These are phyloP conservation scores for Callyntrura guangdongensis DNA, from an alignment of 2,888 invertebrate genomes.

Conservation along the genomic window DNA sequence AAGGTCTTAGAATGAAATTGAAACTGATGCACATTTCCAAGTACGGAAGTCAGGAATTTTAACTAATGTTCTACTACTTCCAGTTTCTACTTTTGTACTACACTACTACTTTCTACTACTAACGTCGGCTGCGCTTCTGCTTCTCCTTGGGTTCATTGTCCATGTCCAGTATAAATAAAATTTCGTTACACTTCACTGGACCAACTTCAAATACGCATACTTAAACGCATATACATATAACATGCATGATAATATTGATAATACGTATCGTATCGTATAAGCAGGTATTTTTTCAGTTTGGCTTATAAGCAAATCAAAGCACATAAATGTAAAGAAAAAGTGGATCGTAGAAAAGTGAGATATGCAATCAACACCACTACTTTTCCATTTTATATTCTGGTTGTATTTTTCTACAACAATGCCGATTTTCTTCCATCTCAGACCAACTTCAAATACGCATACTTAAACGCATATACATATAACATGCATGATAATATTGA, in stretches of 20 bases:
- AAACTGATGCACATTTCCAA: conserved; percentile 80
- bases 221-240: too few relatives aligned
- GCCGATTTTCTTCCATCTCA: not conserved
- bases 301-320: not conserved
- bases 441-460: too few relatives aligned
- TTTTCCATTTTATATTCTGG: not conserved
- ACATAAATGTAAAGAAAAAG: not conserved
- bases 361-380: not conserved
- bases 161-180: not conserved
- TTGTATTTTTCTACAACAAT: not conserved
- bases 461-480: too few relatives aligned
- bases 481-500: too few relatives aligned
- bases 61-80: conserved; percentile 68
- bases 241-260: too few relatives aligned
- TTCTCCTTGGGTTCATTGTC: not conserved
- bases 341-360: not conserved
- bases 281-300: not conserved
- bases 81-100: conserved; percentile 41
- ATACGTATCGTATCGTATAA: too few relatives aligned
- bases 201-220: too few relatives aligned
- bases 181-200: too few relatives aligned
- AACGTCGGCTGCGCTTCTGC: not conserved
- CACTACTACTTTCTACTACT: not conserved
- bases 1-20: conserved; percentile 73
- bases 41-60: conserved; percentile 81